A percentile compares a stretch with the other conserved stretches of the same genome.
Evolutionary conservation across 2,888 invertebrate species (phyloP).

Genomic region (Eristalis pertinax): DNA sequence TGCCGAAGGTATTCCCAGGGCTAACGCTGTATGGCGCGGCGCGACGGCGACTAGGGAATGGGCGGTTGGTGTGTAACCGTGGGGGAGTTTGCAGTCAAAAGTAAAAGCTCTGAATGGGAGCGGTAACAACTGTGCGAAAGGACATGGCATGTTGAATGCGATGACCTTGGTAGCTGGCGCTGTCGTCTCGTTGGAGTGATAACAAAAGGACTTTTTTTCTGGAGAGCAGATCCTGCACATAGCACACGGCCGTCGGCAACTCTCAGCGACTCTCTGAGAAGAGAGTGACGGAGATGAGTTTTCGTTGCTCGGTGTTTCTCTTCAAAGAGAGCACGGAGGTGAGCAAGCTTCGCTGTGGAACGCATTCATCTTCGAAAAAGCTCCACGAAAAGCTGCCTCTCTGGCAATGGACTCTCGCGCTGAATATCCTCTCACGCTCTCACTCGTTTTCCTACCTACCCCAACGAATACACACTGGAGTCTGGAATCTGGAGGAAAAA

Average conservation of each 20-base stretch:
- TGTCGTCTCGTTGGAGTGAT: constrained; percentile 63
- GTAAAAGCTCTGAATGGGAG: constrained; percentile 52
- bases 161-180: constrained; percentile 52
- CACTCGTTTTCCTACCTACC: constrained; percentile 39
- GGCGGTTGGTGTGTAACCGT: neutral
- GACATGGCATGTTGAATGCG: constrained; percentile 57
- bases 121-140: constrained; percentile 39
- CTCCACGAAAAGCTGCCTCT: neutral
- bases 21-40: constrained; percentile 3
- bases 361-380: constrained; percentile 60
- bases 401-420: constrained; percentile 16
- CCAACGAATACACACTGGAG: constrained; percentile 62
- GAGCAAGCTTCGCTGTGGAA: constrained; percentile 46
- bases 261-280: neutral
- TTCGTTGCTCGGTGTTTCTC: neutral
- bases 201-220: constrained; percentile 44
- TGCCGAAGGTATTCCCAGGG: constrained; percentile 56
- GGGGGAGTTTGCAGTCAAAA: constrained; percentile 9
- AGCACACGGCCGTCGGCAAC: neutral
- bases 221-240: neutral
- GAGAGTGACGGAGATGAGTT: neutral
- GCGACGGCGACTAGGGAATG: no score
- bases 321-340: neutral
- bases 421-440: constrained; percentile 43
- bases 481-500: neutral